Evolutionary conservation across 53 echinoderm and acorn worm species (phyloP).

Genomic region (Apostichopus leukothele): DNA sequence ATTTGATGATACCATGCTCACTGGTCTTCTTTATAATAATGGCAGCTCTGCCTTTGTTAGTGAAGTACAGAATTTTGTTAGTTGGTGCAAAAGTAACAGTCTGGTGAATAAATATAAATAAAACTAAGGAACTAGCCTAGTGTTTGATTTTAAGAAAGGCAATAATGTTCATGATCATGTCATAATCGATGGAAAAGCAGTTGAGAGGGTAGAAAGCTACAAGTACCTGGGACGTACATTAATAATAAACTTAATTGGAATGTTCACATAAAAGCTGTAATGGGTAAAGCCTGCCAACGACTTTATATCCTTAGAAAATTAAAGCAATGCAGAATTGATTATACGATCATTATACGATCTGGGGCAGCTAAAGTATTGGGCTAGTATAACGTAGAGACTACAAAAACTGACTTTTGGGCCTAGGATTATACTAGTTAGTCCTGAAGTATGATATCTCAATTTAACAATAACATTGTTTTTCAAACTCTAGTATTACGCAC

Average conservation of each 20-base stretch:
- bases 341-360: no score
- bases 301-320: slow-evolving; percentile 6
- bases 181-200: neutral
- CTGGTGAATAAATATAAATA: neutral
- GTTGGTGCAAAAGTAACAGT: slow-evolving; percentile 12
- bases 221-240: slow-evolving; percentile 8
- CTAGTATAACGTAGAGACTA: no score
- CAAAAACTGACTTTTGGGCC: no score
- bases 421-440: no score
- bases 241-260: neutral
- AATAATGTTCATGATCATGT: neutral
- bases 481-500: no score
- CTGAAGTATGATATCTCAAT: no score
- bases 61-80: slow-evolving; percentile 8
- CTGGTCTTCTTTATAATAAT: slow-evolving; percentile 22
- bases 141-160: slow-evolving; percentile 5
- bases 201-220: slow-evolving; percentile 13
- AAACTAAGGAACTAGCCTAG: slow-evolving; percentile 11
- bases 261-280: neutral
- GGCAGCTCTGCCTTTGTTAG: neutral
- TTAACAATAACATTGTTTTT: no score
- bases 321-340: neutral
- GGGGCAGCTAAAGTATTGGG: no score
- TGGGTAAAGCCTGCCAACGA: neutral
- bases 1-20: neutral